Evolutionary conservation across 2,797 vertebrate genomes (phyloP).

Genomic region (Trematomus bernacchii): DNA sequence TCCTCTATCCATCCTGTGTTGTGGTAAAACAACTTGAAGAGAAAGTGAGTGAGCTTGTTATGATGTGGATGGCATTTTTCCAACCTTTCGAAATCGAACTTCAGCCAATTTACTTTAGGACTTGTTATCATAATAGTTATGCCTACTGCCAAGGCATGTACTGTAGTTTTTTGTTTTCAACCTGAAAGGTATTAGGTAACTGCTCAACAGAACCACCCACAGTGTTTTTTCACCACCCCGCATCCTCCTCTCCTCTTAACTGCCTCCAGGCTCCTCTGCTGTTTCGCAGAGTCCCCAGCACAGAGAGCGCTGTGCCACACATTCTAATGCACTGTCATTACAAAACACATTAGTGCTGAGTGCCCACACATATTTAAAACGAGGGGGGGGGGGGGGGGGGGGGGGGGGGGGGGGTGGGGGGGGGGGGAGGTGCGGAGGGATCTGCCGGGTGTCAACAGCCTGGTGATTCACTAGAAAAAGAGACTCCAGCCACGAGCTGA

Average conservation of each 20-base stretch:
- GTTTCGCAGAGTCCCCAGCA: constrained; percentile 33
- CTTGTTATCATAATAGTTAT: constrained; percentile 16
- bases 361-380: constrained; percentile 72
- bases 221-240: constrained; percentile 31
- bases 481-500: constrained; percentile 51
- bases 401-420: constrained; percentile 59
- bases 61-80: not conserved
- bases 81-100: constrained; percentile 12
- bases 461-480: constrained; percentile 67
- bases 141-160: constrained; percentile 37
- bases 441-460: constrained; percentile 69
- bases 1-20: not conserved
- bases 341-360: constrained; percentile 78
- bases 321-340: constrained; percentile 80
- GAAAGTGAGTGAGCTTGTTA: not conserved
- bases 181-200: constrained; percentile 73
- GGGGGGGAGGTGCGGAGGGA: constrained; percentile 41
- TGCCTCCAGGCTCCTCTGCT: constrained; percentile 51
- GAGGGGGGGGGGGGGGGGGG: constrained; percentile 51
- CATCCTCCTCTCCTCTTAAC: constrained; percentile 58
- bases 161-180: constrained; percentile 51
- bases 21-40: not conserved
- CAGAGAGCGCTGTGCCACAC: constrained; percentile 43
- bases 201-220: constrained; percentile 66
- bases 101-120: constrained; percentile 12